Evolutionary conservation across 2,888 invertebrate genomes (phyloP), one percentile per base, ranked within the genome.

Genomic region (Sarcophaga caerulescens): DNA sequence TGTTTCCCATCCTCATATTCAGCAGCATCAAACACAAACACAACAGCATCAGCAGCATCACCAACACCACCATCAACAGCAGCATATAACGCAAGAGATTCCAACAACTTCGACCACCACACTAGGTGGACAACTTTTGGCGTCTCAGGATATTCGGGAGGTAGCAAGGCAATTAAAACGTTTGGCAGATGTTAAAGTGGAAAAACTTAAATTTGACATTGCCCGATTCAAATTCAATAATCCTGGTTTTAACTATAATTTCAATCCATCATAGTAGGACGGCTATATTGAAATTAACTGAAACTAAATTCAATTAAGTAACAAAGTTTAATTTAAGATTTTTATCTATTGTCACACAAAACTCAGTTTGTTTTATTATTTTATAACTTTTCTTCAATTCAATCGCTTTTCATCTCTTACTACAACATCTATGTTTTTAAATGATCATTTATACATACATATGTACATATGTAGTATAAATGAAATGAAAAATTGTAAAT

Each of bases 211-310:
- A 85, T 93, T 93, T 74, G 93, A 93, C 89, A 92, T 93, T 78
- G 92, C 92, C 65, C 91, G 93, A 57, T 93, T 92, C 69, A 93
- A 93, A 83, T 93, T 92, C 81, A 92, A 93, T 83, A 93, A 93
- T 90, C 93, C 93, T 3, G 93, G 93, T 17, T 93, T 93, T 85
- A 90, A 90, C 71, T 93, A 91, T 78, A 90, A 91, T 73, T 87
- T 79, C 62, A 90, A 92, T 63, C 90, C 90, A 77, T 90, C 90
- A 89, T 92, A 89, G 89, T 89, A 88, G 78, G 70, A 81, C 19
- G 19, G 66, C n/a, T 8, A 12, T n/a, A 60, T 2, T 12, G 8
- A 63, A 69, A 59, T 59, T 57, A 63, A 70, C 71, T 60, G 57
- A 71, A 65, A 23, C n/a, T 11, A 47, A 68, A 3, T 23, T 44